Conservation (phyloP, 2,113 vertebrate species). For the Callipepla squamata region DNA sequence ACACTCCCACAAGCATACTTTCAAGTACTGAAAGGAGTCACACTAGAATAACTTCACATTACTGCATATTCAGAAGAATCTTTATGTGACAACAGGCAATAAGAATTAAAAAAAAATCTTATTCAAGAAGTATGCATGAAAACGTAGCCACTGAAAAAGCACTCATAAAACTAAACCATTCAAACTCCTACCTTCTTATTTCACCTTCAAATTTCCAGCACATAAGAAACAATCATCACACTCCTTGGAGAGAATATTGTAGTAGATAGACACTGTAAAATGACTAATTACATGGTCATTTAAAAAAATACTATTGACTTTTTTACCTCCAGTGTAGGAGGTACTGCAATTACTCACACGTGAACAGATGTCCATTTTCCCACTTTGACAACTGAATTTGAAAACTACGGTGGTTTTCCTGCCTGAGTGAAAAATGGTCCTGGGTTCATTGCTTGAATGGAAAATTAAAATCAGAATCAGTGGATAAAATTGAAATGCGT, state of each 20-base stretch:
- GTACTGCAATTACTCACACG: background rate
- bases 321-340: background rate
- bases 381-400: background rate
- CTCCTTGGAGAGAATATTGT: background rate
- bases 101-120: background rate
- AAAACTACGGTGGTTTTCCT: background rate
- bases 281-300: background rate
- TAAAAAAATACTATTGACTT: background rate
- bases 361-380: background rate
- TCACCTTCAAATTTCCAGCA: background rate
- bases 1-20: background rate
- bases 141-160: background rate
- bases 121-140: background rate
- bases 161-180: background rate
- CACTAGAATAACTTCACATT: background rate
- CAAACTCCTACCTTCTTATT: background rate
- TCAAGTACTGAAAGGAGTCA: background rate
- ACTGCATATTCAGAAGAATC: background rate
- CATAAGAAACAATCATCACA: background rate
- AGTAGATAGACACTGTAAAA: background rate
- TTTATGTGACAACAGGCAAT: background rate
- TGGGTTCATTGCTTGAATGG: background rate
- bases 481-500: background rate
- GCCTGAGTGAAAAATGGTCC: background rate
- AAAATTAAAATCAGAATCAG: background rate